Percentiles rank a stretch among this genome's conserved stretches.
Evolutionary conservation across 1,140 invertebrate genomes (phyloP).

Genomic region (Formica exsecta): DNA sequence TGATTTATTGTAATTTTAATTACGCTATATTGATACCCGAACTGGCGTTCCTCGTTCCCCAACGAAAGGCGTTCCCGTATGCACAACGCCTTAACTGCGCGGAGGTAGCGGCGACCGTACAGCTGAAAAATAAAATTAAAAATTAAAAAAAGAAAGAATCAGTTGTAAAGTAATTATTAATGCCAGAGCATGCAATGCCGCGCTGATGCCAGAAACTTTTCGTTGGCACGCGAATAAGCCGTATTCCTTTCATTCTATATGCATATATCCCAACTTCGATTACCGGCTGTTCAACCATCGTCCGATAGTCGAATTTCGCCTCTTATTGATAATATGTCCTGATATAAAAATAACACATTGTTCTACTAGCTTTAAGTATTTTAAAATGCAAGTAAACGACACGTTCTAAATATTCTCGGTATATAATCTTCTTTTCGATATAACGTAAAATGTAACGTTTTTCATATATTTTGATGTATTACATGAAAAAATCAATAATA

Average conservation of each 20-base stretch:
- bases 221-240: conserved; percentile 86
- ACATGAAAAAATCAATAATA: neutral
- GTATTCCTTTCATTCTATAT: conserved; percentile 83
- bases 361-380: neutral
- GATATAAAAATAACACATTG: neutral
- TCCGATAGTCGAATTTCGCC: conserved; percentile 79
- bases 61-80: conserved; percentile 67
- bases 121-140: conserved; percentile 73
- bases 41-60: too few species aligned
- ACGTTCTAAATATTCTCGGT: neutral
- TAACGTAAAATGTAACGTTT: neutral
- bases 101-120: conserved; percentile 45
- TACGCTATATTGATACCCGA: neutral
- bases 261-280: conserved; percentile 81
- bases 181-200: conserved; percentile 83
- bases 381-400: neutral
- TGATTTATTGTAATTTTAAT: neutral
- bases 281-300: conserved; percentile 73
- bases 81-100: conserved; percentile 45
- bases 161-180: conserved; percentile 86
- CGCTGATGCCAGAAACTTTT: conserved; percentile 83
- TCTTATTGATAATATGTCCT: conserved; percentile 79
- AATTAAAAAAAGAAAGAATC: conserved; percentile 83
- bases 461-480: neutral
- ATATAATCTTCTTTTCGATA: neutral